These are phyloP conservation scores for Dryobates pubescens DNA, from an alignment of 2,797 vertebrate genomes.

Conservation along the genomic window DNA sequence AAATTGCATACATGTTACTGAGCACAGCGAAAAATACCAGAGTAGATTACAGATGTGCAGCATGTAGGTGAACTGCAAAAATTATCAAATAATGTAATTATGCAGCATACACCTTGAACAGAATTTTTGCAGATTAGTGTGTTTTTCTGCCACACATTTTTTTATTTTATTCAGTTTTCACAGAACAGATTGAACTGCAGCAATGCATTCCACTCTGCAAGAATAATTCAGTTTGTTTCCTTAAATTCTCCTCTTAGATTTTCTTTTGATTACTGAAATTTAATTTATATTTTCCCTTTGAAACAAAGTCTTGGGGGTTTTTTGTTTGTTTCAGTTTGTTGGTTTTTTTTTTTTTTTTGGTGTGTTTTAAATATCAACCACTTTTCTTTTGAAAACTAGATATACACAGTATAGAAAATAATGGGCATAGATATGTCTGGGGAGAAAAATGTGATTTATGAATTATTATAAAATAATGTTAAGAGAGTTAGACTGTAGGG, in stretches of 20 bases:
- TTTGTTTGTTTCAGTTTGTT: no score
- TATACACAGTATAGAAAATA: neutral
- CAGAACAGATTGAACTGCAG: neutral
- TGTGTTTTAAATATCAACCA: neutral
- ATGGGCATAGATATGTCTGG: fast-evolving
- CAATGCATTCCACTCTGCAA: neutral
- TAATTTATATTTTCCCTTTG: neutral
- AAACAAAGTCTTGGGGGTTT: neutral
- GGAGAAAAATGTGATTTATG: neutral
- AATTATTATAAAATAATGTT: neutral
- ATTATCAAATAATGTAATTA: neutral
- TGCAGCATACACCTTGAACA: neutral
- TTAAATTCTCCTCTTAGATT: neutral
- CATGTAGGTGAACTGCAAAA: neutral
- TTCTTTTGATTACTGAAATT: neutral
- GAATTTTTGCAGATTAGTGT: neutral
- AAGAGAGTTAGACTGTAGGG: neutral
- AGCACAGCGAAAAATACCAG: neutral
- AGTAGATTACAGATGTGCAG: neutral
- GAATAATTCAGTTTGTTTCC: neutral
- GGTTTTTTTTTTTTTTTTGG: neutral
- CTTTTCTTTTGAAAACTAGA: neutral
- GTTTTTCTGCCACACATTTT: neutral
- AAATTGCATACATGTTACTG: neutral
- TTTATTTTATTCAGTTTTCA: neutral